Percentiles rank a stretch among this genome's conserved stretches.
Conservation (phyloP, 1,140 invertebrate species). For the Armadillidium nasatum region DNA sequence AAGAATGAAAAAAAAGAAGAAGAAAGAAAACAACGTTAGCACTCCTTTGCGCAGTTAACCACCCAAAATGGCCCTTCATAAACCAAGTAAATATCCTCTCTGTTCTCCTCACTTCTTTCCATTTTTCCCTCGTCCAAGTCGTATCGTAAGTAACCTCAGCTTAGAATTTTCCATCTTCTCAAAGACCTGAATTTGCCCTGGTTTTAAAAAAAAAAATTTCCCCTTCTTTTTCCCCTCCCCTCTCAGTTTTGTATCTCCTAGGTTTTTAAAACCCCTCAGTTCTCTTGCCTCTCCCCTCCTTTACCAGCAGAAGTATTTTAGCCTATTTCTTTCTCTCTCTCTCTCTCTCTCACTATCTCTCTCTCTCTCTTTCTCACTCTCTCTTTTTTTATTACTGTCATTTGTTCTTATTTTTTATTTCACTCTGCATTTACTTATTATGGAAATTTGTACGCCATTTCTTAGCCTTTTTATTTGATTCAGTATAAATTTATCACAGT, state of each 20-base stretch:
- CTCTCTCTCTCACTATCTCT: background rate
- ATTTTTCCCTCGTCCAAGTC: conserved; percentile 8
- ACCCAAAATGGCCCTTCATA: conserved; percentile 9
- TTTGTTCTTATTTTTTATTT: conserved; percentile 10
- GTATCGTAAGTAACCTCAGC: conserved; percentile 1
- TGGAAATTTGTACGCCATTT: background rate
- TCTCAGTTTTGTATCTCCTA: background rate
- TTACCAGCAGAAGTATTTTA: background rate
- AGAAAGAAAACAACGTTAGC: background rate
- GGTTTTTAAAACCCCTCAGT: background rate
- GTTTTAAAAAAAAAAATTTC: background rate
- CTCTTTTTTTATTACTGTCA: conserved; percentile 2
- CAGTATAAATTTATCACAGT: too few relatives aligned
- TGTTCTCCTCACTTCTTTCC: conserved; percentile 8
- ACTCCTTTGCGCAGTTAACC: conserved; percentile 11
- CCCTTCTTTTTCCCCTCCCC: background rate
- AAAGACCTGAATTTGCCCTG: conserved; percentile 9
- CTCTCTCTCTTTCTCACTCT: background rate
- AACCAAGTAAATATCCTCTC: conserved; percentile 8
- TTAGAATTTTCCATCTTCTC: conserved; percentile 13
- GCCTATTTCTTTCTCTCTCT: background rate
- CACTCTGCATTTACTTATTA: conserved; percentile 6
- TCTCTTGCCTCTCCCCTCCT: background rate
- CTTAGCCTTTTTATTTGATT: too few relatives aligned
- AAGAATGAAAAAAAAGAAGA: background rate